Evolutionary conservation across 2,113 vertebrate genomes (phyloP).

Genomic region (Mormyrus iriodes): DNA sequence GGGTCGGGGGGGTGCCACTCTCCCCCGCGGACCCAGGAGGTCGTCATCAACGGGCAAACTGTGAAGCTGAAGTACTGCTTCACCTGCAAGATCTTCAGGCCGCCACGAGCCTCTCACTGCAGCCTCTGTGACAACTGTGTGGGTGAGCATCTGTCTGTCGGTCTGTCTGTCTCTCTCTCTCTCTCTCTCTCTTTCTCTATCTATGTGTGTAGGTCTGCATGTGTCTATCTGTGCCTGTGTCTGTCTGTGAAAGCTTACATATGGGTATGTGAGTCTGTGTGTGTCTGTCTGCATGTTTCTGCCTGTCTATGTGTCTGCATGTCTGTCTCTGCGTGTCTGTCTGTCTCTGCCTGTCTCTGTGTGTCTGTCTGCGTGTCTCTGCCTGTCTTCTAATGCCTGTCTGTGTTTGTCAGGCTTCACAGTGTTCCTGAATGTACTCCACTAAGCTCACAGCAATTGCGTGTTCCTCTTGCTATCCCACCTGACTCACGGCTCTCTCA

Average conservation of each 20-base stretch:
- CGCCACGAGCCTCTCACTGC: slow-evolving; percentile 87
- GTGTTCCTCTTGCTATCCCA: neutral
- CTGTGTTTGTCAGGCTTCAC: neutral
- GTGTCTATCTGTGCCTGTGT: neutral
- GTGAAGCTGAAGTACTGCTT: slow-evolving; percentile 94
- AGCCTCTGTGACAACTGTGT: slow-evolving; percentile 96
- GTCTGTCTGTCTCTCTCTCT: neutral
- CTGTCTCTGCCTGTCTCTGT: neutral
- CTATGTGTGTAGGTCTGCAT: neutral
- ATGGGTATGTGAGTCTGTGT: too few species aligned
- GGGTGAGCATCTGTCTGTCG: slow-evolving; percentile 62
- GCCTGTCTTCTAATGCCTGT: neutral
- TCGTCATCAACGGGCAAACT: slow-evolving; percentile 85
- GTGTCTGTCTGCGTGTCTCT: neutral
- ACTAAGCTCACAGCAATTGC: neutral
- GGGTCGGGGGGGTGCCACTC: slow-evolving; percentile 77
- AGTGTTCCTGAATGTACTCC: neutral
- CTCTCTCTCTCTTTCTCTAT: neutral
- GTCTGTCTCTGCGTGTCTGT: neutral
- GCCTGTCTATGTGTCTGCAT: too few species aligned
- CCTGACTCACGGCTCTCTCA: neutral
- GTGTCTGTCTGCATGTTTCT: neutral
- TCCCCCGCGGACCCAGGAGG: slow-evolving; percentile 85
- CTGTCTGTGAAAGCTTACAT: too few species aligned
- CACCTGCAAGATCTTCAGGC: slow-evolving; percentile 93